Base-by-base conservation (phyloP, 2,888 invertebrate species). In the Cyclophora albipunctata region DNA sequence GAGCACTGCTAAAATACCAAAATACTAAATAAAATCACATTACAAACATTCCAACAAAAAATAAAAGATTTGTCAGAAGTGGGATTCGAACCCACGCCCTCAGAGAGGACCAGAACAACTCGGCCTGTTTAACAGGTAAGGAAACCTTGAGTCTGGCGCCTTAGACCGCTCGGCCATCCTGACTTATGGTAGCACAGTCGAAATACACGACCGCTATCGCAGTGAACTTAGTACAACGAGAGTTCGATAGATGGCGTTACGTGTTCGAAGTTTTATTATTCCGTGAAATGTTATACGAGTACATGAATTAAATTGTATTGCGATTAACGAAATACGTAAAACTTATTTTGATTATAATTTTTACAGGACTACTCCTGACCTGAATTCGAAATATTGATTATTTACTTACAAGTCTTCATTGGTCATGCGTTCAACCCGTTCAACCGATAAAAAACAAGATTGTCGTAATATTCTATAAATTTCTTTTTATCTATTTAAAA, bases 131-230 rank as follows among this genome's bases (percentile, higher is more conserved):
- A 2, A 92, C 92, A 72, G 80, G 81, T 75, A 80, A 84, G 83
- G 85, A 48, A 64, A 75, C 87, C 87, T 88, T 86, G 87, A 87
- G 87, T 87, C 87, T 87, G 87, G 87, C 94, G 94, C 94, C 94
- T 95, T 95, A 94, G 94, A 94, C 94, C 94, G 92, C 94, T 94
- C 93, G 93, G 93, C 93, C 93, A 93, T 93, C 93, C 93, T 93
- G 93, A 93, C 93, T 54, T 46, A 20, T 72, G 53, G 0, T 0
- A 0, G 0, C 0, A 0, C 0, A 0, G 50, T 40, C 55, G 76
- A 79, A 81, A 78, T 75, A 62, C 63, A 61, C 63, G 48, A 55
- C 60, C 51, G 51, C 40, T 34, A 62, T 63, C 54, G 53, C 52
- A 7, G 41, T 34, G 5, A 3, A 34, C 40, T 51, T 52, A 50